These are phyloP conservation scores for Phyllotreta striolata DNA, from an alignment of 2,888 invertebrate species.

Conservation along the genomic window DNA sequence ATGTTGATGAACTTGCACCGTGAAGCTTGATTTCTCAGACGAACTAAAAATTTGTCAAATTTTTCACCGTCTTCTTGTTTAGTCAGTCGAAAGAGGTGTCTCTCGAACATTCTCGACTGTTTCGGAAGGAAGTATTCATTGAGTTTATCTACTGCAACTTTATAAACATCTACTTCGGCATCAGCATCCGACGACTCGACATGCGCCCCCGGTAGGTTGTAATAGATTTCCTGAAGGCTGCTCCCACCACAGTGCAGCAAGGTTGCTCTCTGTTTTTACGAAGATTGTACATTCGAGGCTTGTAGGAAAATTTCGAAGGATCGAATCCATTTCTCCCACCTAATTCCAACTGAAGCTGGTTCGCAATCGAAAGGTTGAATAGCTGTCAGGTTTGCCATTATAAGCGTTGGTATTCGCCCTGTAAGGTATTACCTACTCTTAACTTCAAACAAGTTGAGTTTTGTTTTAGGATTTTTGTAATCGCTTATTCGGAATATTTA, in stretches of 20 bases:
- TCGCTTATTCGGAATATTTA: too few relatives aligned
- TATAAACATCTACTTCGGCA: conserved; percentile 14
- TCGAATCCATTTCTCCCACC: conserved; percentile 51
- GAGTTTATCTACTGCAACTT: conserved; percentile 37
- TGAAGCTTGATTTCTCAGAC: too few relatives aligned
- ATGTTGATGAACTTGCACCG: too few relatives aligned
- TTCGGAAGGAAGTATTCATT: conserved; percentile 46
- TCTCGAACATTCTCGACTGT: too few relatives aligned
- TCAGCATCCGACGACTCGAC: conserved; percentile 33
- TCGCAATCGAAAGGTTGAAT: conserved; percentile 39
- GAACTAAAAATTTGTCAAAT: too few relatives aligned
- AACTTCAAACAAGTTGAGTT: too few relatives aligned
- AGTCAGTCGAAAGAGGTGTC: too few relatives aligned
- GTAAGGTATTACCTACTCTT: too few relatives aligned
- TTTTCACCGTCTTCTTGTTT: too few relatives aligned
- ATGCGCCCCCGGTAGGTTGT: conserved; percentile 44
- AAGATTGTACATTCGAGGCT: conserved; percentile 32
- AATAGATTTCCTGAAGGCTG: conserved; percentile 47
- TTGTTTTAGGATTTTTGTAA: too few relatives aligned
- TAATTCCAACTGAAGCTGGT: conserved; percentile 41
- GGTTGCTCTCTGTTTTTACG: conserved; percentile 39
- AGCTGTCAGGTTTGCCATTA: too few relatives aligned
- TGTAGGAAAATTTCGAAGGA: conserved; percentile 45
- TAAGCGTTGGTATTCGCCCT: too few relatives aligned
- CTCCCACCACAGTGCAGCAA: conserved; percentile 44